phyloP scores from a whole-genome alignment of 92 coral and sea anemone genomes.

The Siderastrea radians region DNA sequence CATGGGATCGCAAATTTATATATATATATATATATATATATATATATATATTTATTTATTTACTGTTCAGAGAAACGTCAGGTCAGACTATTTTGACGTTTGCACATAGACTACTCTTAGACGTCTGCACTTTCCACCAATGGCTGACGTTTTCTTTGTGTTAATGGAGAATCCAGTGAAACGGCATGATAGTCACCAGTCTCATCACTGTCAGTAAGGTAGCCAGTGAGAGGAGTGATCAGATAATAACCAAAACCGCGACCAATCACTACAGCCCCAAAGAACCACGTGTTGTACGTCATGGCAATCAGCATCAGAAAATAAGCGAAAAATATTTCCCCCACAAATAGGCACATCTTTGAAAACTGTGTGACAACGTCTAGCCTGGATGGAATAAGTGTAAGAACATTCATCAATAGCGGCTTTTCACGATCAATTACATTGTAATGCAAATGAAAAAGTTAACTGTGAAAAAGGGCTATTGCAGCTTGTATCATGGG shows the following conservation, averaged over 20 bases:
- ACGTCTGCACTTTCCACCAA: slow-evolving; percentile 21
- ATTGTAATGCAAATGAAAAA: neutral
- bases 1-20: no score
- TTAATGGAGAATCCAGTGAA: neutral
- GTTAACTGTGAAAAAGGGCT: no score
- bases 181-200: neutral
- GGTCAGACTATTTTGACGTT: no score
- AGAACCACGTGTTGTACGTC: slow-evolving; percentile 44
- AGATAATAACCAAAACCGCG: slow-evolving; percentile 32
- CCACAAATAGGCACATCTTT: slow-evolving; percentile 18
- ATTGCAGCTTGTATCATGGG: no score
- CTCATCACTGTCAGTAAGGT: neutral
- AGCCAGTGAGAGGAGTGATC: slow-evolving; percentile 23
- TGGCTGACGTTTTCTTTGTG: slow-evolving; percentile 10
- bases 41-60: no score
- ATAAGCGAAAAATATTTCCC: slow-evolving; percentile 22
- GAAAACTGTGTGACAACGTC: slow-evolving; percentile 3
- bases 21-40: no score
- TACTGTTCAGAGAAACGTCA: no score
- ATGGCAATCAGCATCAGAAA: slow-evolving; percentile 40
- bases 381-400: neutral
- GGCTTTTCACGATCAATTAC: neutral
- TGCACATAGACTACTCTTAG: no score
- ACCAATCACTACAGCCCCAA: slow-evolving; percentile 39
- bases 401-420: neutral